phyloP scores from a whole-genome alignment of 2,888 invertebrate species.

The Lamellibrachia columna region DNA sequence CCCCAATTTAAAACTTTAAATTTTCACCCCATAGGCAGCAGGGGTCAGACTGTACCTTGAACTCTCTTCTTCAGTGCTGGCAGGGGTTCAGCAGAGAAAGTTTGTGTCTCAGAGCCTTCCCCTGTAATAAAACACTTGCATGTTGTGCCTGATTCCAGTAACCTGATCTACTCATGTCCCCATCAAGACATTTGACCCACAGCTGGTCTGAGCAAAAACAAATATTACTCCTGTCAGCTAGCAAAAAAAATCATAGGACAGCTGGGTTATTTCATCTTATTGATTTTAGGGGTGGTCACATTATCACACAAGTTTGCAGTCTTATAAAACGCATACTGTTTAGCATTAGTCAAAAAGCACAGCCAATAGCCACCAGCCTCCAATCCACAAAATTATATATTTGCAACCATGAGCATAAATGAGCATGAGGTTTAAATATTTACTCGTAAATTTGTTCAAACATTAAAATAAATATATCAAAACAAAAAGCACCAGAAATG shows the following conservation, averaged over 20 bases:
- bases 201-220: neutral
- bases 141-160: too few species aligned
- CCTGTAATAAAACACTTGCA: neutral
- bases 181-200: neutral
- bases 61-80: constrained; percentile 55
- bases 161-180: neutral
- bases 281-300: neutral
- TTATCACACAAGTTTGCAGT: too few species aligned
- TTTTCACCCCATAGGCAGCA: neutral
- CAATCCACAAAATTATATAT: too few species aligned
- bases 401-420: too few species aligned
- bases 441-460: too few species aligned
- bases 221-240: neutral
- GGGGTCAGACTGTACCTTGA: constrained; percentile 41
- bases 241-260: neutral
- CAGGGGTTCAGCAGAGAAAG: constrained; percentile 61
- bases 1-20: neutral
- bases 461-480: too few species aligned
- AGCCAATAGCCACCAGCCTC: too few species aligned
- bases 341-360: too few species aligned
- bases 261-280: neutral
- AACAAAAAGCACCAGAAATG: too few species aligned
- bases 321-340: too few species aligned
- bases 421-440: too few species aligned
- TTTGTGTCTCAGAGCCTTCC: neutral